Conservation (phyloP, 2,888 invertebrate genomes). For the Tipula helvola region DNA sequence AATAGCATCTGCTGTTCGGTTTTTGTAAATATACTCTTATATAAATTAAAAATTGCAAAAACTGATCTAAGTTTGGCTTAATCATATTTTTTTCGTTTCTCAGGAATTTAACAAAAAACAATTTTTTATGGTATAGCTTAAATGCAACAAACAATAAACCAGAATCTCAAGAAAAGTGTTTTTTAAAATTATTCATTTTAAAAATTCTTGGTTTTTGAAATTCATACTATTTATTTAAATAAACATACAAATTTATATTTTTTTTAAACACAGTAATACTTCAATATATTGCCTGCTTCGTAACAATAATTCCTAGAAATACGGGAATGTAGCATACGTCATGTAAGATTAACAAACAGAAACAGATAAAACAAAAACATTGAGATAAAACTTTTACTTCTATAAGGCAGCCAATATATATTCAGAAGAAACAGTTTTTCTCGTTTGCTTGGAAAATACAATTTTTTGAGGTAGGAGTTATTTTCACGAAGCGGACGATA, state of each 20-base stretch:
- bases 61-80: not conserved
- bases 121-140: not conserved
- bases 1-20: not conserved
- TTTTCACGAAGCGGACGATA: no score
- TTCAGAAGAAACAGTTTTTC: no score
- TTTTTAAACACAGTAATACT: not conserved
- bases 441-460: no score
- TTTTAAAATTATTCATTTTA: not conserved
- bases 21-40: not conserved
- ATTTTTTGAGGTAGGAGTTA: no score
- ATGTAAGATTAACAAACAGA: no score
- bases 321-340: no score
- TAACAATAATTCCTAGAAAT: no score
- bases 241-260: not conserved
- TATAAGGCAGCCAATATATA: no score
- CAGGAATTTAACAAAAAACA: not conserved
- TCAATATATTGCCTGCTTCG: not conserved
- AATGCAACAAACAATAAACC: not conserved
- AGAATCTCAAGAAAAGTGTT: not conserved
- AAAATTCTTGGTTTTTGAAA: no score
- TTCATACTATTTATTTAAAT: not conserved
- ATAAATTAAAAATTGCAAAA: not conserved
- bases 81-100: not conserved
- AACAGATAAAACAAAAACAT: no score
- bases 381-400: no score